Percentiles rank a stretch among this genome's conserved stretches.
Evolutionary conservation across 2,888 invertebrate genomes (phyloP).

Genomic region (Lepidochrysops patricia): DNA sequence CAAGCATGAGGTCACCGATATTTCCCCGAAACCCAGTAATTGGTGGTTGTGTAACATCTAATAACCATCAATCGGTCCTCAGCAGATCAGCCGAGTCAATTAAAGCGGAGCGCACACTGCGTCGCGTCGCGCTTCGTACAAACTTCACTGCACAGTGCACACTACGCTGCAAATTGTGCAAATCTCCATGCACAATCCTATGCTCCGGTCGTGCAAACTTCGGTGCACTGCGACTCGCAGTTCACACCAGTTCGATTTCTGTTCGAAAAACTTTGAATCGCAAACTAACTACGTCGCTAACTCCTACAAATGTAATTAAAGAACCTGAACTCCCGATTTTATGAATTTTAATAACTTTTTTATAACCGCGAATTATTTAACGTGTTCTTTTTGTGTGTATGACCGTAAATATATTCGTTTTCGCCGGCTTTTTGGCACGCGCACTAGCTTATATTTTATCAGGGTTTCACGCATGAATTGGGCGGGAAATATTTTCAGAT

Average conservation of each 20-base stretch:
- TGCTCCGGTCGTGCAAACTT: background rate
- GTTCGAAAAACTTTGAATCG: background rate
- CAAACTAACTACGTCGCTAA: background rate
- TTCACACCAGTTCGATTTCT: background rate
- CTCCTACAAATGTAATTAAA: background rate
- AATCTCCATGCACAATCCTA: background rate
- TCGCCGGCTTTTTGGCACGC: background rate
- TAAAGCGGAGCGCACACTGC: background rate
- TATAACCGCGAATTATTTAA: background rate
- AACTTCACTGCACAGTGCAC: background rate
- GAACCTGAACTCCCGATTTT: background rate
- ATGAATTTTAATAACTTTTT: background rate
- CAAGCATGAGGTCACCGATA: background rate
- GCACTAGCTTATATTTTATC: background rate
- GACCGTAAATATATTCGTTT: background rate
- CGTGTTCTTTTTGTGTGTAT: background rate
- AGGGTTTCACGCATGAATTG: constrained; percentile 5
- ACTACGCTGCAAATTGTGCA: background rate
- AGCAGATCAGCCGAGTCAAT: background rate
- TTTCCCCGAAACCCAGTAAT: background rate
- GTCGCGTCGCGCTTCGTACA: background rate
- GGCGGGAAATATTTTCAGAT: constrained; percentile 3
- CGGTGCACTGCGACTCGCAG: background rate
- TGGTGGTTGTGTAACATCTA: background rate
- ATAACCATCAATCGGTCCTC: background rate